Evolutionary conservation across 2,797 vertebrate genomes (phyloP), one percentile per base, ranked within the genome.

Genomic region (Balearica regulorum): DNA sequence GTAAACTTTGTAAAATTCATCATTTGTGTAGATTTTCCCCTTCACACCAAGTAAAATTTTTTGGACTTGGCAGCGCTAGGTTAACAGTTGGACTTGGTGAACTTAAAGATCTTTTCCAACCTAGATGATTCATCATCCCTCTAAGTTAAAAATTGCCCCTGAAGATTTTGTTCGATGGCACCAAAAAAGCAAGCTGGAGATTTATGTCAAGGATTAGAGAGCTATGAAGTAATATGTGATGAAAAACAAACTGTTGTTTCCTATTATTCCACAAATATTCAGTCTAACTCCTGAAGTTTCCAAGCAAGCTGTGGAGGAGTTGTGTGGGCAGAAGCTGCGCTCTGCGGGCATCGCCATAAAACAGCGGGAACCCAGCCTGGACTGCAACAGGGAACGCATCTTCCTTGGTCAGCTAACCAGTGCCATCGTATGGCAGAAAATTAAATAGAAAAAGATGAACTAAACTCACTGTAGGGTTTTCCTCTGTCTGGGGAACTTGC

Each of bases 391-490:
- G 24, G 8, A 3, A 26, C 24, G 64, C 7, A 1, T 7, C 28
- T 13, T 12, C 25, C 73, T 78, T 70, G 64, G 64, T 77, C 96
- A 92, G 97, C 97, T 97, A 95, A 95, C 82, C 94, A 94, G 37
- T 95, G 97, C 98, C 98, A 97, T 69, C 98, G 66, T 57, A 87
- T 68, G 98, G 98, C 73, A 89, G n/a, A n/a, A 93, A 16, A 10
- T 7, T 60, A 94, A 92, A 93, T 7, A 53, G 17, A 66, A 21
- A 57, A 75, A 54, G n/a, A 37, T 48, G 22, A 46, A 14, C 2
- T 0, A 57, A 76, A 14, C 11, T 17, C 17, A 2, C 9, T 48
- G 64, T 1, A 17, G 37, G 11, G 12, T 15, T 39, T 81, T 26
- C 7, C 15, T 46, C 62, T 24, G 46, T 4, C 19, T n/a, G 4